These are phyloP conservation scores for Deroplatys truncata DNA, from an alignment of 2,888 invertebrate genomes.

Conservation along the genomic window DNA sequence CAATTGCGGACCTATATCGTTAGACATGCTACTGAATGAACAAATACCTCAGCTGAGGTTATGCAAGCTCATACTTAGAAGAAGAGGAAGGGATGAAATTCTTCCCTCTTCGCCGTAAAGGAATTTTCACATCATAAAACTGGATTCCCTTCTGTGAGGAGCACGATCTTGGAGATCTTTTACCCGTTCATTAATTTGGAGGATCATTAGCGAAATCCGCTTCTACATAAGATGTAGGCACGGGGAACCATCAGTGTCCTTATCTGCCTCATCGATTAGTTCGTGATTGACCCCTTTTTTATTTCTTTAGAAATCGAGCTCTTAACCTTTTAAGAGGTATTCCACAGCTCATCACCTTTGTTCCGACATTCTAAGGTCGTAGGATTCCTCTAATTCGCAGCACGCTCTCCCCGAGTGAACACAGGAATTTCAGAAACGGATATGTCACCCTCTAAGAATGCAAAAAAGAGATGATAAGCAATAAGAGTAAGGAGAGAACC, in stretches of 20 bases:
- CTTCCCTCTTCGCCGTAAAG: neutral
- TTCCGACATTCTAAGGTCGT: no score
- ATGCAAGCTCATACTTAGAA: neutral
- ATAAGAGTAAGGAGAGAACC: no score
- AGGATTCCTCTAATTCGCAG: no score
- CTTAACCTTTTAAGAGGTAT: neutral
- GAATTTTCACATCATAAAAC: neutral
- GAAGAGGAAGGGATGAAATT: neutral
- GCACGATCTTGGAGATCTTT: neutral
- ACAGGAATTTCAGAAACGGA: no score
- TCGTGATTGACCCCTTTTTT: neutral
- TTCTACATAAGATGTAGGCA: neutral
- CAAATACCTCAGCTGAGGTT: no score
- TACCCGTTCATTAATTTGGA: neutral
- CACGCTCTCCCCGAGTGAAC: no score
- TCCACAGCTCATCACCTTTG: no score
- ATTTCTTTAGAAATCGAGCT: neutral
- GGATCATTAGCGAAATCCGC: neutral
- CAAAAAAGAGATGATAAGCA: no score
- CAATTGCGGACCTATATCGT: no score
- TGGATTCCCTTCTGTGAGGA: neutral
- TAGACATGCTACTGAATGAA: no score
- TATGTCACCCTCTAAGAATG: no score
- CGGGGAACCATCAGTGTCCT: neutral
- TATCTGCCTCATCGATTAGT: neutral